These are phyloP conservation scores for Montipora capricornis DNA, from an alignment of 64 coral and sea anemone species.

Conservation along the genomic window DNA sequence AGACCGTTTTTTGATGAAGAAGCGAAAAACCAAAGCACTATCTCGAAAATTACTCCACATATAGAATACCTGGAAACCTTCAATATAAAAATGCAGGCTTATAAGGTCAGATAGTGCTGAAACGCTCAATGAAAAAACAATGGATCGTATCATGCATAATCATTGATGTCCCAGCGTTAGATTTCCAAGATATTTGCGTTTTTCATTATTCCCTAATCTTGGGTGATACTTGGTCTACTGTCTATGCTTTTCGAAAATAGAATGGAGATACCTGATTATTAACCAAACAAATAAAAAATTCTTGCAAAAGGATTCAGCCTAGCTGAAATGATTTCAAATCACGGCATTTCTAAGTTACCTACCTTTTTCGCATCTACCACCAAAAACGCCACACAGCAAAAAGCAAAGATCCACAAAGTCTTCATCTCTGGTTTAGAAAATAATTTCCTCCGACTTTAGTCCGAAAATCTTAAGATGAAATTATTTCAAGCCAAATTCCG, in stretches of 20 bases:
- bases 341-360: background rate
- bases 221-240: no score
- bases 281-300: no score
- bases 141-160: no score
- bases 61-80: constrained; percentile 30
- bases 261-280: no score
- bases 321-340: background rate
- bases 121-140: no score
- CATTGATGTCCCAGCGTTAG: no score
- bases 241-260: no score
- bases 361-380: constrained; percentile 66
- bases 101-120: no score
- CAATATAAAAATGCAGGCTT: no score
- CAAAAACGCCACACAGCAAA: background rate
- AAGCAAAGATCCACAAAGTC: constrained; percentile 9
- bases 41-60: background rate
- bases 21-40: background rate
- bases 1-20: background rate
- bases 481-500: background rate
- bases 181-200: no score
- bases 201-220: no score
- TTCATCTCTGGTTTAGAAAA: constrained; percentile 15
- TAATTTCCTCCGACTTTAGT: background rate
- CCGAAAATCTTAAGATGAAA: background rate
- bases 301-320: background rate